phyloP scores from a whole-genome alignment of 2,113 vertebrate genomes.

The Recurvirostra avosetta region DNA sequence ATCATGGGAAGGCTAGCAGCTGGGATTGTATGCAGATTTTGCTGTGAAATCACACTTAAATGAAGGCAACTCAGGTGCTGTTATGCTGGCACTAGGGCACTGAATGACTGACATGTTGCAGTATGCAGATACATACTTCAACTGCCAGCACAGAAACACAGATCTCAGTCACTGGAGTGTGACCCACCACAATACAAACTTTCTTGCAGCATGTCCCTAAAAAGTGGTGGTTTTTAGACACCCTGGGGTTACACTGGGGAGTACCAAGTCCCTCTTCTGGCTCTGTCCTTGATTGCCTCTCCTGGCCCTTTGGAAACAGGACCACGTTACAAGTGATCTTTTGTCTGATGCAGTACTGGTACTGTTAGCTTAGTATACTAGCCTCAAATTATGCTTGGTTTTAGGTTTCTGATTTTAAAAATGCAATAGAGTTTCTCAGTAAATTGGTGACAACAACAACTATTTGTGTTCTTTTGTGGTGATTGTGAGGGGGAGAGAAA shows the following conservation, averaged over 20 bases:
- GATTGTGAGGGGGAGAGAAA: background rate
- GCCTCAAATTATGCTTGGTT: background rate
- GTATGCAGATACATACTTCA: background rate
- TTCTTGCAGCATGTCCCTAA: background rate
- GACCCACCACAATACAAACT: background rate
- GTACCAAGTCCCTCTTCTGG: background rate
- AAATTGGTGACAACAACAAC: background rate
- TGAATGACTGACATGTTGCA: accelerated
- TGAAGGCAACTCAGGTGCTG: background rate
- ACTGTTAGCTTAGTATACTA: background rate
- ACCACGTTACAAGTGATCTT: background rate
- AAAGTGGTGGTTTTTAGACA: background rate
- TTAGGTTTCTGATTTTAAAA: background rate
- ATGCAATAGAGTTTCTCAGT: background rate
- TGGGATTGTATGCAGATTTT: background rate
- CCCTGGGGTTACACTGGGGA: accelerated
- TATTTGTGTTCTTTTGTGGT: background rate
- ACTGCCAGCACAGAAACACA: background rate
- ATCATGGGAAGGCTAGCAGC: background rate
- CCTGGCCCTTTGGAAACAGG: background rate
- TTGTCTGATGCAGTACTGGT: background rate
- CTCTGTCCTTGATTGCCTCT: background rate
- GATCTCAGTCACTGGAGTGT: background rate
- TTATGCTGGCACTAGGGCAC: background rate
- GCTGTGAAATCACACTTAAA: background rate